phyloP scores from a whole-genome alignment of 2,797 vertebrate species.

The Cephalopachus bancanus region DNA sequence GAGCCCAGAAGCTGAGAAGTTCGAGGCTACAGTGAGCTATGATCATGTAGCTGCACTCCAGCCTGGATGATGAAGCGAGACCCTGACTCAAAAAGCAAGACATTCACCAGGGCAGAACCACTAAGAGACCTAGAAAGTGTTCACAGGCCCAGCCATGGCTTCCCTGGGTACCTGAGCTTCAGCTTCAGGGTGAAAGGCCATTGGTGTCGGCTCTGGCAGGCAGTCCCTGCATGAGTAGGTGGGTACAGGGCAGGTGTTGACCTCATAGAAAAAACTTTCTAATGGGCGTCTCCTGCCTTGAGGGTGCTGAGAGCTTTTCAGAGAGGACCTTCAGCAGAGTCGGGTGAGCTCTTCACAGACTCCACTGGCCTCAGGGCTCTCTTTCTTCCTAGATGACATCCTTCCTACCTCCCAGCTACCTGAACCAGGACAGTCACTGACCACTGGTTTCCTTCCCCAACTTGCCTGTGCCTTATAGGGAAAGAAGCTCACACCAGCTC shows the following conservation, averaged over 20 bases:
- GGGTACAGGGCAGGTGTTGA: neutral
- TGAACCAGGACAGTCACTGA: neutral
- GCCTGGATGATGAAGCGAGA: no score
- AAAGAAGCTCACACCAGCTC: fast-evolving
- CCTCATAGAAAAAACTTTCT: neutral
- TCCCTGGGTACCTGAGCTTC: no score
- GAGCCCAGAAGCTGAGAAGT: no score
- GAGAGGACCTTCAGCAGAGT: neutral
- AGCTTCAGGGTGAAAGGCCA: no score
- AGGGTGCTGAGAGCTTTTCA: no score
- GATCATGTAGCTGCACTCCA: no score
- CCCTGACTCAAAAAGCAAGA: no score
- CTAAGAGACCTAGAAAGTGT: neutral
- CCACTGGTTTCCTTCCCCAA: neutral
- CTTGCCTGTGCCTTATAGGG: fast-evolving
- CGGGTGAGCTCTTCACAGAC: no score
- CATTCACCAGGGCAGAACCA: fast-evolving
- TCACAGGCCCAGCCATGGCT: no score
- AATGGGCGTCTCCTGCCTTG: fast-evolving
- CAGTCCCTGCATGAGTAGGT: fast-evolving
- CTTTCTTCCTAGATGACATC: no score
- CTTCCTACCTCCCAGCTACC: fast-evolving
- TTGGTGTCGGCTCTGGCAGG: neutral
- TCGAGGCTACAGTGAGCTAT: no score
- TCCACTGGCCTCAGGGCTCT: no score